Evolutionary conservation across 2,888 invertebrate species (phyloP).

Genomic region (Erpobdella octoculata): DNA sequence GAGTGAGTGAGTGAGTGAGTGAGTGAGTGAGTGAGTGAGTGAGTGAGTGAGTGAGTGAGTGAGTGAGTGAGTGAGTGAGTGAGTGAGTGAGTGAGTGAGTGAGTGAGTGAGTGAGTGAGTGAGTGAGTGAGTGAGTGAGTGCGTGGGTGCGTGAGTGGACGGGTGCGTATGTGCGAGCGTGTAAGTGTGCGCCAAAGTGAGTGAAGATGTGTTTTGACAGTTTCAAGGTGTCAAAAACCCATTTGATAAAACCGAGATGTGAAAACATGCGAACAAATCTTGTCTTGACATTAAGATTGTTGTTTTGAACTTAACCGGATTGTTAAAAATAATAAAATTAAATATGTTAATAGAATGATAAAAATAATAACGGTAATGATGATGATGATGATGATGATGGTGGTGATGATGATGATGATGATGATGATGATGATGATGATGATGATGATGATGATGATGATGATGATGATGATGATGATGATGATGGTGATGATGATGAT

Average conservation of each 20-base stretch:
- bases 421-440: not conserved
- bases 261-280: no score
- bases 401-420: not conserved
- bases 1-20: not conserved
- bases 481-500: slow-evolving; percentile 2
- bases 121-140: slow-evolving; percentile 26
- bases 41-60: not conserved
- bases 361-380: not conserved
- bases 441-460: not conserved
- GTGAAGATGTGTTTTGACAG: not conserved
- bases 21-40: not conserved
- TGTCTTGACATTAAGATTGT: no score
- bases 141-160: slow-evolving; percentile 21
- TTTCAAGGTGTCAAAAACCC: no score
- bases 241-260: no score
- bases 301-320: no score
- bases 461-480: not conserved
- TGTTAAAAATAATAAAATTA: no score
- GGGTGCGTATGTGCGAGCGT: slow-evolving; percentile 18
- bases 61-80: slow-evolving; percentile 2
- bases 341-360: no score
- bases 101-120: slow-evolving; percentile 27
- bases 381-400: not conserved
- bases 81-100: slow-evolving; percentile 28
- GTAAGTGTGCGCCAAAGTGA: not conserved